These are phyloP conservation scores for Carassius gibelio DNA, from an alignment of 2,113 vertebrate genomes.

Conservation along the genomic window DNA sequence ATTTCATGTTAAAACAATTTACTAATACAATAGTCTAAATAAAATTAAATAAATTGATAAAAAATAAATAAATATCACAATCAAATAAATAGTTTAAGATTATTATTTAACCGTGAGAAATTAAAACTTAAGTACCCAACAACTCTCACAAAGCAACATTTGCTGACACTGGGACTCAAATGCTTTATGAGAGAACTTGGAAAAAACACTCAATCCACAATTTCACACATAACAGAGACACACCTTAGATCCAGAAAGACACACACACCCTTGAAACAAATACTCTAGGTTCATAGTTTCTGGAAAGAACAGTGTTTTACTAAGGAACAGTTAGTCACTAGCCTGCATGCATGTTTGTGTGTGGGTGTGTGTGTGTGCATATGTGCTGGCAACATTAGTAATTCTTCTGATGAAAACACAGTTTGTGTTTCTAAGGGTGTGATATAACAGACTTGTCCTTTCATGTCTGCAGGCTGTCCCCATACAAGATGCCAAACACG, in stretches of 20 bases:
- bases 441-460: constrained; percentile 18
- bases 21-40: no score
- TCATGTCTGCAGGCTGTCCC: constrained; percentile 24
- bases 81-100: neutral
- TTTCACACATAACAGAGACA: neutral
- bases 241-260: neutral
- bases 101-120: constrained; percentile 12
- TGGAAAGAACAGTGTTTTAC: constrained; percentile 23
- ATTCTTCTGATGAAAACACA: constrained; percentile 30
- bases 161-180: constrained; percentile 2
- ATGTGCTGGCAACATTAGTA: constrained; percentile 10
- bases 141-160: neutral
- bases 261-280: constrained; percentile 6
- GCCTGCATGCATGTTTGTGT: neutral
- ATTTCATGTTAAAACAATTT: no score
- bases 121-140: neutral
- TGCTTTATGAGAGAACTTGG: neutral
- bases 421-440: constrained; percentile 10
- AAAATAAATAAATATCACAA: neutral
- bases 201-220: neutral
- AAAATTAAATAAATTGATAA: no score
- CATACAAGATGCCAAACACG: neutral
- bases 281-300: neutral
- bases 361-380: constrained; percentile 3
- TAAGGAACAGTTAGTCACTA: neutral